Evolutionary conservation across 2,113 vertebrate species (phyloP), one percentile per base, ranked within the genome.

Genomic region (Gorsachius goisagi): DNA sequence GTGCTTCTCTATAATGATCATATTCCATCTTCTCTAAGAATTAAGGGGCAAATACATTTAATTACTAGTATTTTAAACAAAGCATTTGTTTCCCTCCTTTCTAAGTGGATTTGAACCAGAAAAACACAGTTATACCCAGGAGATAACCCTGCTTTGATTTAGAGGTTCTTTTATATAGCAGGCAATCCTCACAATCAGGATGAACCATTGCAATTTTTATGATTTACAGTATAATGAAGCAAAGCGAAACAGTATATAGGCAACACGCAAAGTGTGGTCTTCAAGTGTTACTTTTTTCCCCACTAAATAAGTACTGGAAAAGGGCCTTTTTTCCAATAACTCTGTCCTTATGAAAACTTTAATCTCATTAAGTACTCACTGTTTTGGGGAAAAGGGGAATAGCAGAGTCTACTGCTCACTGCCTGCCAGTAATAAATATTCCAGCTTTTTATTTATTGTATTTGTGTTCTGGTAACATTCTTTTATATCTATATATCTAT

Each of bases 91-190:
- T 71, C 20, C 18, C 37, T 92, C 37, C n/a, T 76, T 87, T 76
- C 79, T 62, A 49, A 74, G 39, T 73, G 68, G 11, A 73, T 93
- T 97, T 92, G 37, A 81, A 83, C 82, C 47, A 89, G 64, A 91
- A 93, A 85, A 85, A 18, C 19, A 59, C 11, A 88, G 24, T 60
- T 78, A 66, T 74, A 87, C 73, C 39, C 84, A 85, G 79, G 77
- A 68, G 45, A 90, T 92, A 59, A 76, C 44, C 72, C 23, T 90
- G 11, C 22, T 86, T 79, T 95, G 89, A 97, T 96, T 96, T 97
- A 97, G 83, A 50, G 35, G 5, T 32, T 53, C 27, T 94, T 97
- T 97, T 93, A 69, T 74, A 85, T 53, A 78, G 64, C 28, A 85
- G 49, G 62, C 68, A 87, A 52, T 77, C 75, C 86, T 97, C 66